phyloP scores from a whole-genome alignment of 2,113 vertebrate genomes.

The Lycaon pictus region DNA sequence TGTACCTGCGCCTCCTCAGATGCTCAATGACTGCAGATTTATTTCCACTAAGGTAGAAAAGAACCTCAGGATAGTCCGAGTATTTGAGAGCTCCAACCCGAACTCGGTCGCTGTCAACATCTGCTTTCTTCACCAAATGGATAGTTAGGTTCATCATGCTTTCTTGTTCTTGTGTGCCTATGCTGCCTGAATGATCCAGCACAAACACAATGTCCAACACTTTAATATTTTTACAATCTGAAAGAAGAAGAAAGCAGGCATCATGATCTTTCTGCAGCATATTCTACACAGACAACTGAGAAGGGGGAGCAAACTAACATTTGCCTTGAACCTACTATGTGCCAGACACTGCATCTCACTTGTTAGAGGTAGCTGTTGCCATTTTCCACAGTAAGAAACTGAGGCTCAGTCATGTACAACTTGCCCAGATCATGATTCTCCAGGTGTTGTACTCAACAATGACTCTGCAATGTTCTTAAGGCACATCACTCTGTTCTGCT shows the following conservation, averaged over 20 bases:
- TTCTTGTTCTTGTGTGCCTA: neutral
- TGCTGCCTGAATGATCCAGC: constrained; percentile 85
- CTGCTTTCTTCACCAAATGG: constrained; percentile 81
- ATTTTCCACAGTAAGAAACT: neutral
- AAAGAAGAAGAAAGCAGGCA: constrained; percentile 27
- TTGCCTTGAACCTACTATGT: neutral
- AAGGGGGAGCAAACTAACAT: neutral
- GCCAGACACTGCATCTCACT: neutral
- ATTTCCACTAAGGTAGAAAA: constrained; percentile 79
- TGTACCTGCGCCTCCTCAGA: constrained; percentile 20
- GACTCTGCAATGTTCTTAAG: accelerated
- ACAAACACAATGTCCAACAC: constrained; percentile 85
- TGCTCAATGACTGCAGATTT: constrained; percentile 41
- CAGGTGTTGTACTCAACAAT: neutral
- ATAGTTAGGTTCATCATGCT: constrained; percentile 83
- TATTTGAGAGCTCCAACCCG: constrained; percentile 85
- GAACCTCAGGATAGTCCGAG: constrained; percentile 52
- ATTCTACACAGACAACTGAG: neutral
- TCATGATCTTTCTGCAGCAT: neutral
- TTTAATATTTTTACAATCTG: constrained; percentile 84
- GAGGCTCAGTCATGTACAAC: neutral
- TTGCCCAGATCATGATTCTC: neutral
- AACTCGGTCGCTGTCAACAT: constrained; percentile 81
- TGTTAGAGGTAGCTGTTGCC: neutral
- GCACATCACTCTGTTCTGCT: neutral